Conservation (phyloP, 2,113 vertebrate species). For the Tricholaema leucomelas region DNA sequence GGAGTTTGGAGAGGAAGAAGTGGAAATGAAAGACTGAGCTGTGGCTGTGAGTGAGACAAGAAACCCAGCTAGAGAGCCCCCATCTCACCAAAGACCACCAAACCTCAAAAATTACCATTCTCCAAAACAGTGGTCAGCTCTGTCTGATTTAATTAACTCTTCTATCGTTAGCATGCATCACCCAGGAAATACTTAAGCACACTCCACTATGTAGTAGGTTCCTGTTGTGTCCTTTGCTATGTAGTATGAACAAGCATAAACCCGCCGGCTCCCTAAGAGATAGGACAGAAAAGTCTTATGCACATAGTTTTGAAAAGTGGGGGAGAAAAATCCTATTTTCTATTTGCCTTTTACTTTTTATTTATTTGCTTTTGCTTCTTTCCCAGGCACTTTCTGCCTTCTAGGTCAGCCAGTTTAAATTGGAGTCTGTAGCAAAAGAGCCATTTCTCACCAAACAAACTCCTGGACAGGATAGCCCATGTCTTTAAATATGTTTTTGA, state of each 20-base stretch:
- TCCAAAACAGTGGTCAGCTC: neutral
- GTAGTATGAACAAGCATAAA: neutral
- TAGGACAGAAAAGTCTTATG: neutral
- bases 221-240: neutral
- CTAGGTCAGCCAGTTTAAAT: slow-evolving; percentile 53
- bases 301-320: slow-evolving; percentile 17
- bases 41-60: neutral
- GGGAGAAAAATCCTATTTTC: slow-evolving; percentile 27
- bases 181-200: neutral
- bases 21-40: neutral
- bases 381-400: slow-evolving; percentile 51
- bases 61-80: neutral
- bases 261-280: slow-evolving; percentile 8
- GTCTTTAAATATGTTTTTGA: slow-evolving; percentile 43
- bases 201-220: accelerated
- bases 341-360: slow-evolving; percentile 29
- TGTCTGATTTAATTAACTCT: neutral
- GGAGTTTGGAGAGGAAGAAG: neutral
- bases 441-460: slow-evolving; percentile 59
- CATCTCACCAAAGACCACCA: neutral
- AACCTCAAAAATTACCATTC: neutral
- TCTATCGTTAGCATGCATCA: neutral
- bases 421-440: slow-evolving; percentile 21
- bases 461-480: slow-evolving; percentile 24
- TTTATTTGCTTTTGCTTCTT: slow-evolving; percentile 52